phyloP scores from a whole-genome alignment of 2,797 vertebrate species.

The Melanotaenia parkinsoni region DNA sequence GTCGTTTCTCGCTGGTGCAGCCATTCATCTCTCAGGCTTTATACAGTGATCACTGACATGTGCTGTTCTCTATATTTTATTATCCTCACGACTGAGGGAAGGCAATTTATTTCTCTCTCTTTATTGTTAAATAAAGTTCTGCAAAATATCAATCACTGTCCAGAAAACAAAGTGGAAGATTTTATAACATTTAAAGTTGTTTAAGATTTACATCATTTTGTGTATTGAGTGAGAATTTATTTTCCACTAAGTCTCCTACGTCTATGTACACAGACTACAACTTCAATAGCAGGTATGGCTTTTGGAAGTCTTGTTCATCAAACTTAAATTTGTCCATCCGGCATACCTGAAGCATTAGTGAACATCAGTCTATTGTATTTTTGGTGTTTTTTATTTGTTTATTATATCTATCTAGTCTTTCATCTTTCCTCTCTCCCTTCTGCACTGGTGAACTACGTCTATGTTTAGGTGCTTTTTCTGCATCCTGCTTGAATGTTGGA shows the following conservation, averaged over 20 bases:
- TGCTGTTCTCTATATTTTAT: constrained; percentile 21
- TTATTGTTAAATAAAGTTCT: constrained; percentile 6
- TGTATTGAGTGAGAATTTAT: not conserved
- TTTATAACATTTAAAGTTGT: not conserved
- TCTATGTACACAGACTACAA: no score
- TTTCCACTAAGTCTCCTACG: not conserved
- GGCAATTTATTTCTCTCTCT: constrained; percentile 47
- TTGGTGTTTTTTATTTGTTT: no score
- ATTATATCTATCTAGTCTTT: no score
- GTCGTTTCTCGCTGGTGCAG: constrained; percentile 55
- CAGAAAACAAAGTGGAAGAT: not conserved
- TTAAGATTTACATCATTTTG: constrained; percentile 4
- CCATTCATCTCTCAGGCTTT: constrained; percentile 67
- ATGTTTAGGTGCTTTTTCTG: no score
- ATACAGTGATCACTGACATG: constrained; percentile 53
- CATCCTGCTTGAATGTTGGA: no score
- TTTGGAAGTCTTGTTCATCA: no score
- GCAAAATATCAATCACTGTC: constrained; percentile 8
- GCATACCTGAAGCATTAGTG: no score
- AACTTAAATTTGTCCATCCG: no score
- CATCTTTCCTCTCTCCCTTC: no score
- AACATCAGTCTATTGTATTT: no score
- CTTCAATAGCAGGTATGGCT: no score
- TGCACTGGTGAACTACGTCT: no score
- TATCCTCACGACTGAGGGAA: constrained; percentile 10